Percentiles rank a stretch among this genome's conserved stretches.
Evolutionary conservation across 2,797 vertebrate species (phyloP).

Genomic region (Sebastiscus tertius): DNA sequence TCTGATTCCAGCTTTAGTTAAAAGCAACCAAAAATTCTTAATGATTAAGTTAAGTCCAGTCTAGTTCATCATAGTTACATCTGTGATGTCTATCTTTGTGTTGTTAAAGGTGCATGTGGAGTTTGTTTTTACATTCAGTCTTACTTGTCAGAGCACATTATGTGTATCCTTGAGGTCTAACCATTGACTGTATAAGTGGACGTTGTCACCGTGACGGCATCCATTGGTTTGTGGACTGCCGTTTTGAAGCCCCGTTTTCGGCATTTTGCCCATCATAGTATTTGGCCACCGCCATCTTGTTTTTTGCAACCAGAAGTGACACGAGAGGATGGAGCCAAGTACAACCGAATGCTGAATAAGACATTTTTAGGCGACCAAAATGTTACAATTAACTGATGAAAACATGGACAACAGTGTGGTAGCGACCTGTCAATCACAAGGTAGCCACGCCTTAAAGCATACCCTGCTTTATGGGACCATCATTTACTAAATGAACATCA

Average conservation of each 20-base stretch:
- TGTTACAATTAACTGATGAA: neutral
- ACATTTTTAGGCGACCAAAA: too few relatives aligned
- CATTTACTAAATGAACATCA: too few relatives aligned
- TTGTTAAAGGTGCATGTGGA: neutral
- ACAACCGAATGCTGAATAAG: accelerated
- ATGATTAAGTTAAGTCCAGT: neutral
- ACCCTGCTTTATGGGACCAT: too few relatives aligned
- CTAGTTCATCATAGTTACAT: neutral
- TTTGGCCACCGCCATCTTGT: too few relatives aligned
- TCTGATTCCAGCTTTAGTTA: neutral
- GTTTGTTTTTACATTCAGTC: neutral
- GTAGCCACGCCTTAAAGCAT: too few relatives aligned
- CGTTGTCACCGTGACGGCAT: accelerated
- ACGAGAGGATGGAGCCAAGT: accelerated
- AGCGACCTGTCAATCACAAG: too few relatives aligned
- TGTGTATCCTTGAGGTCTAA: neutral
- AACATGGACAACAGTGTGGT: too few relatives aligned
- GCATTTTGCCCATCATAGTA: too few relatives aligned
- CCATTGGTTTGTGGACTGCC: too few relatives aligned
- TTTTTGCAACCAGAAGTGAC: too few relatives aligned
- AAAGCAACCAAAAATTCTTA: neutral
- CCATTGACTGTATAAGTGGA: too few relatives aligned
- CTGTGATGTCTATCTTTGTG: neutral
- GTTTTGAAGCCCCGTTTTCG: too few relatives aligned
- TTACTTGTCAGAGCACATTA: neutral